Evolutionary conservation across 2,888 invertebrate species (phyloP).

Genomic region (Aphelenchoides bicaudatus): DNA sequence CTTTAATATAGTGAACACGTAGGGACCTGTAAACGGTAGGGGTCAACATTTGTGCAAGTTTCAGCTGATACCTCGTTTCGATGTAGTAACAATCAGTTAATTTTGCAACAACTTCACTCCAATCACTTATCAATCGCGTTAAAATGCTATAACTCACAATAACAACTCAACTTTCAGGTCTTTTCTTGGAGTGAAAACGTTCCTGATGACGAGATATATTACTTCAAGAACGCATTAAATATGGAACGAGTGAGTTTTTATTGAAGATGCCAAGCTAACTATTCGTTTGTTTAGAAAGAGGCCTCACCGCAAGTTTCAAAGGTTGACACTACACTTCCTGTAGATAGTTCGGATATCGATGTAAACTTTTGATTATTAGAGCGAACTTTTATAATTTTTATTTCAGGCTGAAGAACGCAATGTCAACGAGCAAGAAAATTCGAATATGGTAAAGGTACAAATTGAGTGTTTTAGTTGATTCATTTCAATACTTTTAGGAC

Average conservation of each 20-base stretch:
- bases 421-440: slow-evolving; percentile 15
- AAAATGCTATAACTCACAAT: too few species aligned
- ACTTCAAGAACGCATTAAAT: slow-evolving; percentile 69
- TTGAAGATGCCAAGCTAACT: too few species aligned
- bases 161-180: slow-evolving; percentile 67
- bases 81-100: too few species aligned
- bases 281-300: too few species aligned
- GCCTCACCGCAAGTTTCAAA: slow-evolving; percentile 64
- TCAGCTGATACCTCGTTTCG: too few species aligned
- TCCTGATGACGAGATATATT: slow-evolving; percentile 85
- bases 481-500: slow-evolving; percentile 25
- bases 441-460: slow-evolving; percentile 19
- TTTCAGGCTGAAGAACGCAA: slow-evolving; percentile 39
- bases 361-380: too few species aligned
- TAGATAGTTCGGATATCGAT: slow-evolving; percentile 49
- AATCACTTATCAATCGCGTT: too few species aligned
- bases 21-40: too few species aligned
- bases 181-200: slow-evolving; percentile 74
- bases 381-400: too few species aligned
- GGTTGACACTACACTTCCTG: slow-evolving; percentile 43
- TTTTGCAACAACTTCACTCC: too few species aligned
- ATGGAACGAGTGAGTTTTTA: slow-evolving; percentile 62
- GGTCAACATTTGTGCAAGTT: too few species aligned
- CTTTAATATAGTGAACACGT: too few species aligned
- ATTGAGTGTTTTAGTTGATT: slow-evolving; percentile 15